Base-by-base conservation (phyloP, 2,113 vertebrate species). In the Alethe diademata region DNA sequence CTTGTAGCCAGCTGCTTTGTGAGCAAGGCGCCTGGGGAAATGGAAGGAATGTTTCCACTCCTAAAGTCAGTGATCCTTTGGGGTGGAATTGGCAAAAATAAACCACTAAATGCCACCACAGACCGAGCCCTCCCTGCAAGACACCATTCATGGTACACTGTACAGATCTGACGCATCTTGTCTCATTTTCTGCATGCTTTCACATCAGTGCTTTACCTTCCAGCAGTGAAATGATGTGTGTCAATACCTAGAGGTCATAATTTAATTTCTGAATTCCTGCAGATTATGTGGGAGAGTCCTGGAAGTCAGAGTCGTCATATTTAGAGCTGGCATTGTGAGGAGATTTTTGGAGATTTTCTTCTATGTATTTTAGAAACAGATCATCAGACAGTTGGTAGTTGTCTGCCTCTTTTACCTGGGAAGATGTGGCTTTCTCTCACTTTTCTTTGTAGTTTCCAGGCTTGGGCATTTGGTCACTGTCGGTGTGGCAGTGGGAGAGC, bases 11-110 rank as follows among this genome's bases (percentile, higher is more conserved):
- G 90, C 88, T 96, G 92, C 88, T 86, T 86, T 81, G 79, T 64
- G 64, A 93, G 51, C 72, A 48, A 79, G 91, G 89, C 90, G 78
- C 83, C 93, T 83, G 56, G 83, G 67, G 48, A 94, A 83, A 84
- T 95, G 96, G 92, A 88, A 95, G 38, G 93, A 97, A 96, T 97
- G 95, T 91, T 95, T 94, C 90, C 95, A 75, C 50, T 96, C 60
- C 48, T 83, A 60, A 83, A 67, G 82, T 91, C 58, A 73, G 33
- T 91, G 92, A 81, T 88, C 79, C 93, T 96, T 96, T 94, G 79
- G 79, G 90, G 83, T 88, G 69, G 92, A 96, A 94, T 86, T 5
- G 7, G 82, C 53, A 90, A 96, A 95, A 93, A 95, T 96, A 96
- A 91, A 86, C 85, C 78, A 38, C 56, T 79, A 74, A 93, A 90